phyloP scores from a whole-genome alignment of 2,797 vertebrate species.

The Anomalospiza imberbis region DNA sequence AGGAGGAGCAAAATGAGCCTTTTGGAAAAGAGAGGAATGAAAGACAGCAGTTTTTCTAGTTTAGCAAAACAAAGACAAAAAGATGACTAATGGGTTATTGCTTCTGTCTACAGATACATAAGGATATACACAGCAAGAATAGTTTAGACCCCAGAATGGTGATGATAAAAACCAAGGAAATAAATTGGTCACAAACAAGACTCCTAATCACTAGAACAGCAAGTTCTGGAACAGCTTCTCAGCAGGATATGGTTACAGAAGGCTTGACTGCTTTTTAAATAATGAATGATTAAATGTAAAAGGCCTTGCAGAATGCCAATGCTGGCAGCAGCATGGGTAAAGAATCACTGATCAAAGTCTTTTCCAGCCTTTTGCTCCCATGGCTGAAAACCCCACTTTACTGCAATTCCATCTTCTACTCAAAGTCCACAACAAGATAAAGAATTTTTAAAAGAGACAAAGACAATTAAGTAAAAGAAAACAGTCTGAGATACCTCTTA shows the following conservation, averaged over 20 bases:
- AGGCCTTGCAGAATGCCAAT: not conserved
- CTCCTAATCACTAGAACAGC: not conserved
- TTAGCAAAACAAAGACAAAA: not conserved
- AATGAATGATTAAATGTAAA: not conserved
- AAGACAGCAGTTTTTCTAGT: not conserved
- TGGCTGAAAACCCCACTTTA: not conserved
- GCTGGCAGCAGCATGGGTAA: not conserved
- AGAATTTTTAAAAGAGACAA: not conserved
- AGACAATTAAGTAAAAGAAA: not conserved
- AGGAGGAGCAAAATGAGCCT: not conserved
- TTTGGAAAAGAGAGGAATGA: not conserved
- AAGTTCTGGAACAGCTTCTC: slow-evolving; percentile 2
- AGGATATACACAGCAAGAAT: not conserved
- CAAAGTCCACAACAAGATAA: not conserved
- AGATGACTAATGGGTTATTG: not conserved
- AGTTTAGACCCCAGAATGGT: not conserved
- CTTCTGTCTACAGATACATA: not conserved
- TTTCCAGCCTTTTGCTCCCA: not conserved
- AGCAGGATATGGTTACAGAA: not conserved
- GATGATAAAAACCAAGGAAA: not conserved
- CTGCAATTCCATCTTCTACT: not conserved
- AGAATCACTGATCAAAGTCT: not conserved
- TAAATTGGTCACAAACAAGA: not conserved
- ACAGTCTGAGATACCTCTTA: not conserved
- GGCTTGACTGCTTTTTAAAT: not conserved